A percentile compares a stretch with the other conserved stretches of the same genome.
Evolutionary conservation across 64 coral and sea anemone species (phyloP).

Genomic region (Trachythela sp.): DNA sequence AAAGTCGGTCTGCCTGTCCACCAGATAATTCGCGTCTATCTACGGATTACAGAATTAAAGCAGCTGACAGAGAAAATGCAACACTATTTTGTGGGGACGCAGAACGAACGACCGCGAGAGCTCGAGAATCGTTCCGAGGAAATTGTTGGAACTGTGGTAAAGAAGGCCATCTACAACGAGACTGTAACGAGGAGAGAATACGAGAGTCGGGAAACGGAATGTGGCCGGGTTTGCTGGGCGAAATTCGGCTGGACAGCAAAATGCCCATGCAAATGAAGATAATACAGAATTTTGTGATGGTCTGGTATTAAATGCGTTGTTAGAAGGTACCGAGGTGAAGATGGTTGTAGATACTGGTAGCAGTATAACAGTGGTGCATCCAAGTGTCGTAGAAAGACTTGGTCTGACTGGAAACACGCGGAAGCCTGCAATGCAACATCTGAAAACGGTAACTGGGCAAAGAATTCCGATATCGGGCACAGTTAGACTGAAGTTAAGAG

Average conservation of each 20-base stretch:
- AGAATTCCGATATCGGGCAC: background rate
- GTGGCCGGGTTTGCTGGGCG: background rate
- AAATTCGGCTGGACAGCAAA: background rate
- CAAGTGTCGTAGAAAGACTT: background rate
- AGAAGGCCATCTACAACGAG: background rate
- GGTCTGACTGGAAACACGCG: background rate
- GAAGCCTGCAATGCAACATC: background rate
- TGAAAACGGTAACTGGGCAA: background rate
- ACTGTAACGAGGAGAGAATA: background rate
- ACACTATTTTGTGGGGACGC: background rate
- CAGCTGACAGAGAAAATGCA: background rate
- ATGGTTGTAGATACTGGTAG: background rate
- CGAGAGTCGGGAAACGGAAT: background rate
- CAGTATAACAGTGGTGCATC: background rate
- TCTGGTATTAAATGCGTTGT: background rate
- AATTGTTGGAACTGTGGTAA: background rate
- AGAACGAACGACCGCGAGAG: background rate
- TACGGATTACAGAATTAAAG: background rate
- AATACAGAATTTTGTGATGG: background rate
- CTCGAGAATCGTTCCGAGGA: background rate
- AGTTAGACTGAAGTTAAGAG: background rate
- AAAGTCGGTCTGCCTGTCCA: too few species aligned
- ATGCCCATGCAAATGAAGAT: background rate
- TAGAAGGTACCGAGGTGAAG: background rate
- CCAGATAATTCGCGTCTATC: too few species aligned